Percentiles rank a stretch among this genome's conserved stretches.
Conservation (phyloP, 2,113 vertebrate species). For the Caracal caracal region DNA sequence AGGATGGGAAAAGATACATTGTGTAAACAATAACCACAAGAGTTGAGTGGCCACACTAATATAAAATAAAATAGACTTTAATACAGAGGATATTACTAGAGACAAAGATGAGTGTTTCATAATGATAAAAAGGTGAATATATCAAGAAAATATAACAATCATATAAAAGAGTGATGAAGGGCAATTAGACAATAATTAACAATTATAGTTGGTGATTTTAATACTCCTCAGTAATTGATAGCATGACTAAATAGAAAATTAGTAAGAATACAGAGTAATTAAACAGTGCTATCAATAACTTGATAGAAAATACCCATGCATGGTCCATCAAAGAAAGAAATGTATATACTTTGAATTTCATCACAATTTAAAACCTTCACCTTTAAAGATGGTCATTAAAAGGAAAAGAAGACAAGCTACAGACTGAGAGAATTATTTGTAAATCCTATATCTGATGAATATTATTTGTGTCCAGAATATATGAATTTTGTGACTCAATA, state of each 20-base stretch:
- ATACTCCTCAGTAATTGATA: background rate
- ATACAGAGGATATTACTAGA: background rate
- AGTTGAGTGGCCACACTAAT: background rate
- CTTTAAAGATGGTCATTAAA: background rate
- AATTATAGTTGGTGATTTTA: background rate
- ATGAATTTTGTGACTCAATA: background rate
- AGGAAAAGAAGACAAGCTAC: background rate
- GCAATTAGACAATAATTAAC: background rate
- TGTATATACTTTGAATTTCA: background rate
- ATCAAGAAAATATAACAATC: background rate
- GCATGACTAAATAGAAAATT: background rate
- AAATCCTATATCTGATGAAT: background rate
- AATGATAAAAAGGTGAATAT: background rate
- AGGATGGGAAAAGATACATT: background rate
- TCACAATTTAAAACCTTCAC: background rate
- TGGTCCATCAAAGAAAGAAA: background rate
- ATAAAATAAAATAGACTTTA: background rate
- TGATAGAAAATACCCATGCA: background rate
- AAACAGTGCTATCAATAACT: background rate
- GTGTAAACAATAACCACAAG: background rate
- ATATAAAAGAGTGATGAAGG: background rate
- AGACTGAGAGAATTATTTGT: background rate
- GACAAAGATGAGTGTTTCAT: background rate
- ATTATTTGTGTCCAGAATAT: background rate
- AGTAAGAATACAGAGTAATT: background rate